Conservation (phyloP, 2,888 invertebrate species). For the Slavum lentiscoides region DNA sequence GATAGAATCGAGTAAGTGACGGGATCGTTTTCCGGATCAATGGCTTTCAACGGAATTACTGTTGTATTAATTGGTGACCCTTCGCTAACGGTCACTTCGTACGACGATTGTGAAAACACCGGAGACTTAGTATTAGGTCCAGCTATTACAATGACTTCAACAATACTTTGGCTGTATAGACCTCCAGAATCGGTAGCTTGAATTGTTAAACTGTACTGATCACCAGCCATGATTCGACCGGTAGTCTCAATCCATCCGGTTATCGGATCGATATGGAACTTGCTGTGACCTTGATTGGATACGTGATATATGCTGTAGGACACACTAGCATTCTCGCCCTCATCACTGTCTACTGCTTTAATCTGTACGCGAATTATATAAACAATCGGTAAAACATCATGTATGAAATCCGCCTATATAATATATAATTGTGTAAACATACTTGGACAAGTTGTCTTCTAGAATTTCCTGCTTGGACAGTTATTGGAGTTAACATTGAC, state of each 20-base stretch:
- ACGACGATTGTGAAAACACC: conserved; percentile 77
- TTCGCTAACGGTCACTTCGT: conserved; percentile 86
- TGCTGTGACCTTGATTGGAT: conserved; percentile 84
- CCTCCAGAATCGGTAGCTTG: conserved; percentile 79
- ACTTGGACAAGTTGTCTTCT: conserved; percentile 73
- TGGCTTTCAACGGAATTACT: conserved; percentile 79
- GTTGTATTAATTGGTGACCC: conserved; percentile 87
- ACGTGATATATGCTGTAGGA: conserved; percentile 86
- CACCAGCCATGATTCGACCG: conserved; percentile 81
- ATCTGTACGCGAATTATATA: conserved; percentile 62
- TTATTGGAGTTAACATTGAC: conserved; percentile 78
- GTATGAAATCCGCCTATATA: not conserved
- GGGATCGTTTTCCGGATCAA: conserved; percentile 85
- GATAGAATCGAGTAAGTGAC: conserved; percentile 84
- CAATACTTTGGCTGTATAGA: conserved; percentile 79
- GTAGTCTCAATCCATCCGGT: conserved; percentile 79
- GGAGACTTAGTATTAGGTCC: conserved; percentile 83
- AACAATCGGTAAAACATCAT: not conserved
- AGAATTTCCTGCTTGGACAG: conserved; percentile 77
- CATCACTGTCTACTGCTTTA: conserved; percentile 82
- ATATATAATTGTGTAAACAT: conserved; percentile 54
- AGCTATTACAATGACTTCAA: conserved; percentile 81
- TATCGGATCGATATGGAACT: conserved; percentile 79
- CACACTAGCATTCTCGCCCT: conserved; percentile 80
- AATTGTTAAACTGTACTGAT: conserved; percentile 85